A percentile compares a stretch with the other conserved stretches of the same genome.
Conservation (phyloP, 2,797 vertebrate genomes). For the Gobionotothen gibberifrons region DNA sequence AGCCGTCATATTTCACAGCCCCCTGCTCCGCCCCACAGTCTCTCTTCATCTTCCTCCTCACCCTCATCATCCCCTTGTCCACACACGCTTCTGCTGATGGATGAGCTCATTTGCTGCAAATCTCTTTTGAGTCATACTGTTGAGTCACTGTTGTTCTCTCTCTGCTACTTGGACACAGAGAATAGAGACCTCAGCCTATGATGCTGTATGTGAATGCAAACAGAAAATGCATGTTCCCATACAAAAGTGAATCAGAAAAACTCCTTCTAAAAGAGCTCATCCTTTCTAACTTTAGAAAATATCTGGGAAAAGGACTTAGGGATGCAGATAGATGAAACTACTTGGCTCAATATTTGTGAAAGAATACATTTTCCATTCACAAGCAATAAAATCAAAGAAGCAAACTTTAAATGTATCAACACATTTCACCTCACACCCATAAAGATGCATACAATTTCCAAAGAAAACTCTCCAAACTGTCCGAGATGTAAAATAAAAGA, state of each 20-base stretch:
- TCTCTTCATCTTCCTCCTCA: slow-evolving; percentile 57
- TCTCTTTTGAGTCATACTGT: slow-evolving; percentile 73
- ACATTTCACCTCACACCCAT: too few relatives aligned
- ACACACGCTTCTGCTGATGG: slow-evolving; percentile 73
- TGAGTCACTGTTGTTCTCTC: slow-evolving; percentile 61
- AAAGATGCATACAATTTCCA: too few relatives aligned
- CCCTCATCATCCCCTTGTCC: slow-evolving; percentile 62
- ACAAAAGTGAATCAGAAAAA: slow-evolving; percentile 14
- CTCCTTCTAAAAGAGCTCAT: background rate
- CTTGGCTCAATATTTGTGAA: too few relatives aligned
- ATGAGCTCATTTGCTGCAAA: slow-evolving; percentile 85
- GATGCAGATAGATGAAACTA: too few relatives aligned
- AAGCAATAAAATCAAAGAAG: too few relatives aligned
- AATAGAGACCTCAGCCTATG: slow-evolving; percentile 33
- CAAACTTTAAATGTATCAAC: too few relatives aligned
- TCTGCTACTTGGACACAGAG: slow-evolving; percentile 46
- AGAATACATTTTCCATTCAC: too few relatives aligned
- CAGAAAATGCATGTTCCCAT: background rate
- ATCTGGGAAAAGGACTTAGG: too few relatives aligned
- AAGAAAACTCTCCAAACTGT: too few relatives aligned
- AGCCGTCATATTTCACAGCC: slow-evolving; percentile 62
- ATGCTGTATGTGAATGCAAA: slow-evolving; percentile 17
- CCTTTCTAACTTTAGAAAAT: too few relatives aligned
- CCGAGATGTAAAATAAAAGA: too few relatives aligned
- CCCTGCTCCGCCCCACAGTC: slow-evolving; percentile 34